Conservation (phyloP, 2,797 vertebrate species). For the Meda fulgida region DNA sequence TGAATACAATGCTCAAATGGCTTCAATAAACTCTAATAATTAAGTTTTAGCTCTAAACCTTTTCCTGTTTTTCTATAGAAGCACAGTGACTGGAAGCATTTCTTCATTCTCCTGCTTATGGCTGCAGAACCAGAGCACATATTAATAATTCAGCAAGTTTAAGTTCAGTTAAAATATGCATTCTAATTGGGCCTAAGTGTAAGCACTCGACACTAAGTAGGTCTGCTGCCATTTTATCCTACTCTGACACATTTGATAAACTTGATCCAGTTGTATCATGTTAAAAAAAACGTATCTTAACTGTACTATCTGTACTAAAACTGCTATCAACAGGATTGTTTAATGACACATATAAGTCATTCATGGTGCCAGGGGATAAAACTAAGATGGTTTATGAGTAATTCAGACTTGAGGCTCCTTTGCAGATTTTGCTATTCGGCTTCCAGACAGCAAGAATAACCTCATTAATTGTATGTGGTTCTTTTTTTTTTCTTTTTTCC, state of each 20-base stretch:
- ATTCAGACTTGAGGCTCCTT: not conserved
- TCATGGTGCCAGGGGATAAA: not conserved
- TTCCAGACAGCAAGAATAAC: not conserved
- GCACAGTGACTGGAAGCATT: conserved; percentile 53
- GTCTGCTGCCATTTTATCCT: conserved; percentile 57
- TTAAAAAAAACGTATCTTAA: conserved; percentile 18
- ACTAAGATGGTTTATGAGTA: not conserved
- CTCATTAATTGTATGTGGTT: not conserved
- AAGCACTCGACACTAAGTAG: conserved; percentile 67
- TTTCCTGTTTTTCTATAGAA: not conserved
- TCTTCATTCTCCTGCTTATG: conserved; percentile 17
- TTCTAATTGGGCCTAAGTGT: conserved; percentile 77
- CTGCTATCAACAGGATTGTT: not conserved
- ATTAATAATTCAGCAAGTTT: conserved; percentile 77
- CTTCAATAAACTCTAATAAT: not conserved
- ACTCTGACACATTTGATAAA: conserved; percentile 68
- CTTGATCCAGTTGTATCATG: conserved; percentile 40
- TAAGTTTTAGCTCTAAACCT: not conserved
- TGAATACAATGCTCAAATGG: not conserved
- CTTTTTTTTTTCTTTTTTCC: not conserved
- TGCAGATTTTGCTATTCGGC: not conserved
- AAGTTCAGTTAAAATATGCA: conserved; percentile 77
- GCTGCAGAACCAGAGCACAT: conserved; percentile 53
- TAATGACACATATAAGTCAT: not conserved
- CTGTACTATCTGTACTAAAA: too few species aligned